Base-by-base conservation (phyloP, 2,797 vertebrate species). In the Lepilemur septentrionalis region DNA sequence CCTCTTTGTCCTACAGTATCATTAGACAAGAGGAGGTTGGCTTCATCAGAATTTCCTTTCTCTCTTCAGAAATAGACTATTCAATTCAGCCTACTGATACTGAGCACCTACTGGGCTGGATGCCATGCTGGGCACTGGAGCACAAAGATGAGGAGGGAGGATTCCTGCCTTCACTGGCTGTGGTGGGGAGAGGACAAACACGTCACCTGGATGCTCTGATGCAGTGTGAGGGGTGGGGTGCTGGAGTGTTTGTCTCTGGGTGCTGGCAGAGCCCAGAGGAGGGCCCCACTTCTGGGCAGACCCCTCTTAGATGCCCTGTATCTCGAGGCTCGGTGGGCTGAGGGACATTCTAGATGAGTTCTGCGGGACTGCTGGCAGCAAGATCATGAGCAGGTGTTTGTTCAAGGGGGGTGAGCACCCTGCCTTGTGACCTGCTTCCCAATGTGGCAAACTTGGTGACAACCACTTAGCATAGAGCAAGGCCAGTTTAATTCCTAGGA, bases 341-440 rank as follows among this genome's bases (percentile, higher is more conserved):
- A 91, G 57, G 80, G 67, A 52, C 59, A 35, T 85, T 85, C 55
- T 92, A 50, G 69, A 61, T 86, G 81, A 83, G 63, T 80, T 85
- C 85, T 92, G 88, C 72, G 80, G 65, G 88, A 57, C 50, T 48
- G 43, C 73, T 86, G 63, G 82, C 78, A 5, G 79, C 41, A 86
- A 87, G 89, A 86, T 50, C 41, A 55, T 3, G 2, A 83, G 93
- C 91, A 96, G 92, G 80, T 96, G 59, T 89, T 91, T 75, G 80
- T 84, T 95, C 75, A 25, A 18, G 61, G 78, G 43, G 59, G 25
- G 70, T 15, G 38, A 89, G 50, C 30, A 85, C n/a, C 92, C 79
- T 91, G 65, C 67, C 95, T 91, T 95, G 94, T 96, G 95, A 97
- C 95, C 72, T 72, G 81, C 73, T 97, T 97, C 91, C 65, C n/a